Evolutionary conservation across 2,888 invertebrate species (phyloP), one percentile per base, ranked within the genome.

Genomic region (Cyrtodaria siliqua): DNA sequence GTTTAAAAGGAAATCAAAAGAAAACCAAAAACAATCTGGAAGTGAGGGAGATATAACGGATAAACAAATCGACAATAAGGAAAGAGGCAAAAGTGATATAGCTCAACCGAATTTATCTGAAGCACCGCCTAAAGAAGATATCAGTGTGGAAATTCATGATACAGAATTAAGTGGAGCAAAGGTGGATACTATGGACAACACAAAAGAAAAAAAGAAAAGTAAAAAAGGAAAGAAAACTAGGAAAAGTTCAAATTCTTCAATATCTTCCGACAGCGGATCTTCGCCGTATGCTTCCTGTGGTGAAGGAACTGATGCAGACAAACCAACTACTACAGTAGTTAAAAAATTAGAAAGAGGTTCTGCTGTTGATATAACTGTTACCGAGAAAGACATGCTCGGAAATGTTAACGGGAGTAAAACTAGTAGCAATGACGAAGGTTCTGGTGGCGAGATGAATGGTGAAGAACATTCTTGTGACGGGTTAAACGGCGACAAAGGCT

Each of bases 291-390:
- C 27, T 27, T 6, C 23, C 14, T 42, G 40, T 29, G 42, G 47
- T 9, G 42, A 55, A 20, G 26, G 27, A 4, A 47, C 64, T 2
- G 56, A n/a, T n/a, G 33, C 20, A 0, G 18, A 33, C 20, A 24
- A 62, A 18, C 40, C 56, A 26, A 33, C 44, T 3, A 29, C 24
- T 47, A n/a, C n/a, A n/a, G 40, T n/a, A 18, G 29, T 18, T 18
- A 24, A 38, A 16, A 53, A 24, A 23, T 27, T 68, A 14, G 69
- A 53, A 33, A 26, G 24, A 23, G 20, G 27, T 24, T 33, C 26
- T 18, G 33, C 20, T 44, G 24, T 40, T 12, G 14, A 50, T 26
- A 20, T 26, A 14, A 52, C 20, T 50, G 68, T 52, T 18, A 38
- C 12, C 33, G 33, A 33, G 4, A 33, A 33, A 33, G 33, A 33